Conservation (phyloP, 2,888 invertebrate species). For the Amphipyra tragopoginis region DNA sequence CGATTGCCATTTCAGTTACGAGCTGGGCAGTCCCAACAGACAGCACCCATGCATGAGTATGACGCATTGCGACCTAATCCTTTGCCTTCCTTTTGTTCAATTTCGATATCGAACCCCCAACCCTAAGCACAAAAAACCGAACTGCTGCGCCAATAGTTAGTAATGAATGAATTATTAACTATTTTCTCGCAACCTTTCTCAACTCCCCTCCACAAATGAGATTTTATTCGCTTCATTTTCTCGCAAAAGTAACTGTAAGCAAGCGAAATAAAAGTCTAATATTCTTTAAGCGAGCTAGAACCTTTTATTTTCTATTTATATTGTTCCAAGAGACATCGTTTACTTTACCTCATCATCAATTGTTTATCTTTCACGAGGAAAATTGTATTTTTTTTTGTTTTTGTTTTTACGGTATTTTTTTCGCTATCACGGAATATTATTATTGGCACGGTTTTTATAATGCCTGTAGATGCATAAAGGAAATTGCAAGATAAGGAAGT, state of each 20-base stretch:
- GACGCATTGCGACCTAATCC: too few species aligned
- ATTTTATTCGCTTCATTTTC: constrained; percentile 32
- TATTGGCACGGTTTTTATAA: not conserved
- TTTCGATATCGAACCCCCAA: too few species aligned
- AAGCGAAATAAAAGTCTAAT: constrained; percentile 36
- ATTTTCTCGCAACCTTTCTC: constrained; percentile 19
- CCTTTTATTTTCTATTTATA: constrained; percentile 33
- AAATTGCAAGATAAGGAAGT: too few species aligned
- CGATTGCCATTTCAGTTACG: too few species aligned
- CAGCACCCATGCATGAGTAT: too few species aligned
- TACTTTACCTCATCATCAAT: constrained; percentile 26
- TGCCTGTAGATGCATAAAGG: too few species aligned
- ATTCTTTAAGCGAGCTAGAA: constrained; percentile 14
- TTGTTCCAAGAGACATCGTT: constrained; percentile 17
- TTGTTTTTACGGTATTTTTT: constrained; percentile 11
- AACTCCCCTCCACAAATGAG: constrained; percentile 22
- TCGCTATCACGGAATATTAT: not conserved
- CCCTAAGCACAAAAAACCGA: too few species aligned
- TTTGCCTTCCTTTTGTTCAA: too few species aligned
- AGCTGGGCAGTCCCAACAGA: too few species aligned
- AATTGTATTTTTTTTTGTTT: constrained; percentile 19
- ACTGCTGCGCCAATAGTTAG: not conserved
- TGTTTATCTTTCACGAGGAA: constrained; percentile 27
- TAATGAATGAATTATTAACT: constrained; percentile 33
- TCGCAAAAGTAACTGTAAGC: constrained; percentile 14